phyloP scores from a whole-genome alignment of 2,888 invertebrate species.

The Zaprionus obscuricornis region DNA sequence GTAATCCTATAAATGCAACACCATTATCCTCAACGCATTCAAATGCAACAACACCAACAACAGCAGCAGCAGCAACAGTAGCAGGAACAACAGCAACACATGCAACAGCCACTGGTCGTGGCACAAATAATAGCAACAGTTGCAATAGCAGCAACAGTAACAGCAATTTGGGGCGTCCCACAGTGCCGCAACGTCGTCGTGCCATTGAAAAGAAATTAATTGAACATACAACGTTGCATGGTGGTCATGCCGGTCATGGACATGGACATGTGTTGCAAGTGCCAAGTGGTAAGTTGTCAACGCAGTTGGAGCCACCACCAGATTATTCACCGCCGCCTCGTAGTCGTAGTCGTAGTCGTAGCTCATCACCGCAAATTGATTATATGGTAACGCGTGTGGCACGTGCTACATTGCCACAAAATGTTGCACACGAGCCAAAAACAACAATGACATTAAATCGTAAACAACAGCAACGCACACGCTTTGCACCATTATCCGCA shows the following conservation, averaged over 20 bases:
- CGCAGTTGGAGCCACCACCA: conserved; percentile 87
- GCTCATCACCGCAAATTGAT: conserved; percentile 81
- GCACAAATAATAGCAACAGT: conserved; percentile 87
- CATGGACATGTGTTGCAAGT: too few relatives aligned
- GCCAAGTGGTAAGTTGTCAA: too few relatives aligned
- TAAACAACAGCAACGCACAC: conserved; percentile 87
- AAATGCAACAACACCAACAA: conserved; percentile 41
- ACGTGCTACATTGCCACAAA: too few relatives aligned
- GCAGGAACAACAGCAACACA: conserved; percentile 45
- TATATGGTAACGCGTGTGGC: conserved; percentile 48
- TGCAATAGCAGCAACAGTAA: conserved; percentile 36
- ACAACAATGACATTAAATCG: conserved; percentile 77
- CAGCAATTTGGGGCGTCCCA: conserved; percentile 84
- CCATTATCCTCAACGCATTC: too few relatives aligned
- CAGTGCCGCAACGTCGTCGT: conserved; percentile 88
- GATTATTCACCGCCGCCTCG: conserved; percentile 88
- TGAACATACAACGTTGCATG: too few relatives aligned
- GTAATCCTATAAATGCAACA: conserved; percentile 36
- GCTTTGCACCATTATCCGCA: conserved; percentile 85
- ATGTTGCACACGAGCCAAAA: background rate
- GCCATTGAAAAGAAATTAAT: conserved; percentile 85
- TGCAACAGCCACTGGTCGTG: conserved; percentile 78
- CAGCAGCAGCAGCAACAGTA: conserved; percentile 42
- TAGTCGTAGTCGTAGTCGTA: conserved; percentile 82
- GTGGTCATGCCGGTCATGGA: too few relatives aligned